Conservation (phyloP, 2,113 vertebrate species). For the Okapia johnstoni region DNA sequence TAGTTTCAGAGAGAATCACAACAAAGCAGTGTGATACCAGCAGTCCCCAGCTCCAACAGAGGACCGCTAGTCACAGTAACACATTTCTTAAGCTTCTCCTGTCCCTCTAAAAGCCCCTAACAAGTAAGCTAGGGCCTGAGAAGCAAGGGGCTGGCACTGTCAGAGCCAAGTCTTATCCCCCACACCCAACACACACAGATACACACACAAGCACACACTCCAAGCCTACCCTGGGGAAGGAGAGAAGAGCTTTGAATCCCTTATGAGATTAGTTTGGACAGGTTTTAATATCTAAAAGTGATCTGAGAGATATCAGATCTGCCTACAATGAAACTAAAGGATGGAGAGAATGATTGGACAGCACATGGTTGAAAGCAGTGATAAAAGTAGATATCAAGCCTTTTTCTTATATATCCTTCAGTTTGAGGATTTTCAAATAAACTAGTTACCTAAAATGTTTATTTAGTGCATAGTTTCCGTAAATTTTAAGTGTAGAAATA, state of each 20-base stretch:
- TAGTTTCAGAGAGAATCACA: constrained; percentile 9
- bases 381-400: neutral
- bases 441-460: neutral
- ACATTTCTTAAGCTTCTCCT: neutral
- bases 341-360: neutral
- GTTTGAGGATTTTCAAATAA: neutral
- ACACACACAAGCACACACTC: neutral
- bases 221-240: neutral
- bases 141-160: neutral
- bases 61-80: neutral
- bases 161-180: neutral
- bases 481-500: neutral
- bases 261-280: neutral
- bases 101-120: neutral
- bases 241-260: neutral
- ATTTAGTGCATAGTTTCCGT: neutral
- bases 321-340: neutral
- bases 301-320: neutral
- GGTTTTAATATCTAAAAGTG: neutral
- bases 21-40: neutral
- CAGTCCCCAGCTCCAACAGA: neutral
- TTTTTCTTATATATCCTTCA: neutral
- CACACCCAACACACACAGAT: too few relatives aligned
- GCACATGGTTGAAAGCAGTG: neutral
- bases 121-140: neutral